These are phyloP conservation scores for Phylloscopus collybita DNA, from an alignment of 2,797 vertebrate genomes.

Conservation along the genomic window DNA sequence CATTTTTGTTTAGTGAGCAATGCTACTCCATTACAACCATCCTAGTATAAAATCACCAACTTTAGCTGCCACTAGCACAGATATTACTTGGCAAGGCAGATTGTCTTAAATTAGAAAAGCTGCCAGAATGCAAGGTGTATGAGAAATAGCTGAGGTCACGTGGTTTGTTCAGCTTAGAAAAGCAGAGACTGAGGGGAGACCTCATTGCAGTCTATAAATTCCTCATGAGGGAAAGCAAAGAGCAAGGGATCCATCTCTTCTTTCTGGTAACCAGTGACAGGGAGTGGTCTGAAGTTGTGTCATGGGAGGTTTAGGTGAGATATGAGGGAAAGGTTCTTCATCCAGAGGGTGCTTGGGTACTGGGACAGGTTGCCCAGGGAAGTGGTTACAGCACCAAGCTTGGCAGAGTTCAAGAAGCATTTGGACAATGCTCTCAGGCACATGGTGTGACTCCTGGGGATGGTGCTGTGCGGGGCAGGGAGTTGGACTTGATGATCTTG, in stretches of 20 bases:
- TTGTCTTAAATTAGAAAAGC: neutral
- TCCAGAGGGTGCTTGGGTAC: accelerated
- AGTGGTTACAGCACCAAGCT: neutral
- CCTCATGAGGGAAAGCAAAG: neutral
- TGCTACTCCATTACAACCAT: neutral
- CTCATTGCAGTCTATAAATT: neutral
- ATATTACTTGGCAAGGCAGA: neutral
- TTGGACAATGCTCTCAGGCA: neutral
- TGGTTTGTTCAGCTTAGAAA: neutral
- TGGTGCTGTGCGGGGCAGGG: neutral
- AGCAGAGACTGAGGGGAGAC: neutral
- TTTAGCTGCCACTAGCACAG: neutral
- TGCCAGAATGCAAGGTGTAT: neutral
- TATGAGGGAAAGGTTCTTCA: neutral
- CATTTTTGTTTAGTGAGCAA: neutral
- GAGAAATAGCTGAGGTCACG: neutral
- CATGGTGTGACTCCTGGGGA: neutral
- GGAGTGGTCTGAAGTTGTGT: neutral
- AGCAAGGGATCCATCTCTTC: neutral
- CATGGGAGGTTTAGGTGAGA: accelerated
- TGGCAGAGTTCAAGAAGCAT: neutral
- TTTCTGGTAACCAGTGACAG: neutral
- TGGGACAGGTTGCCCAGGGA: neutral
- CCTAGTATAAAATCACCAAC: neutral
- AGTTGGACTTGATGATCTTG: neutral